phyloP scores from a whole-genome alignment of 2,797 vertebrate genomes.

The Leucoraja ocellata region DNA sequence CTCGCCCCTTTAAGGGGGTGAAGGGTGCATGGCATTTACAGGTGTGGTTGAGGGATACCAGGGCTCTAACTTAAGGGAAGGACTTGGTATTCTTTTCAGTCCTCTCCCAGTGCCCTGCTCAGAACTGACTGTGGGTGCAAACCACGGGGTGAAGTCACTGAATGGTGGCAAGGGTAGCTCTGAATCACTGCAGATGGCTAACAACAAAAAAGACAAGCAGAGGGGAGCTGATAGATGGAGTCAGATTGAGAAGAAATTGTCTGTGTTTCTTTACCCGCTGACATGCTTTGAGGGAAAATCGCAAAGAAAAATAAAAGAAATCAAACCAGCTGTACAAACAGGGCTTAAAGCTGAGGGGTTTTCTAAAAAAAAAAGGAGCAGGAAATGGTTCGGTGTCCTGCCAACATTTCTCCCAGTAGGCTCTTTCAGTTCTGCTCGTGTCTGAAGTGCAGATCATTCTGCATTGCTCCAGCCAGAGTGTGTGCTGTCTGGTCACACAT shows the following conservation, averaged over 20 bases:
- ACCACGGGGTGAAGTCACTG: neutral
- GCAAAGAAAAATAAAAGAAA: slow-evolving; percentile 30
- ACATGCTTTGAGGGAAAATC: slow-evolving; percentile 30
- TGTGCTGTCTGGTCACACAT: neutral
- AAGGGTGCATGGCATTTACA: neutral
- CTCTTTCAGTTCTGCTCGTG: neutral
- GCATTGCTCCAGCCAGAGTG: too few relatives aligned
- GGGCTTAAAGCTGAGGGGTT: neutral
- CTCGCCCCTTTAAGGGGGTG: too few relatives aligned
- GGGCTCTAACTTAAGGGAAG: neutral
- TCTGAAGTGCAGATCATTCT: neutral
- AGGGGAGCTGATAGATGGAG: slow-evolving; percentile 21
- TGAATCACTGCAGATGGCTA: neutral
- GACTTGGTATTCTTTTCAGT: neutral
- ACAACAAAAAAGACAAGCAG: slow-evolving; percentile 21
- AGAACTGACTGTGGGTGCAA: neutral
- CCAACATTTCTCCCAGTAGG: neutral
- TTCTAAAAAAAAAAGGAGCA: neutral
- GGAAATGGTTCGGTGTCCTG: neutral
- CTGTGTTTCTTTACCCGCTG: slow-evolving; percentile 36
- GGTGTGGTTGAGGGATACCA: neutral
- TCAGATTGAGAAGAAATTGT: slow-evolving; percentile 11
- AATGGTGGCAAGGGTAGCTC: neutral
- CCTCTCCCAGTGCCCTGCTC: neutral
- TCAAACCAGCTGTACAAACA: slow-evolving; percentile 38